Percentiles rank a stretch among this genome's conserved stretches.
These are phyloP conservation scores for Helleia helle DNA, from an alignment of 2,888 invertebrate genomes.

Conservation along the genomic window DNA sequence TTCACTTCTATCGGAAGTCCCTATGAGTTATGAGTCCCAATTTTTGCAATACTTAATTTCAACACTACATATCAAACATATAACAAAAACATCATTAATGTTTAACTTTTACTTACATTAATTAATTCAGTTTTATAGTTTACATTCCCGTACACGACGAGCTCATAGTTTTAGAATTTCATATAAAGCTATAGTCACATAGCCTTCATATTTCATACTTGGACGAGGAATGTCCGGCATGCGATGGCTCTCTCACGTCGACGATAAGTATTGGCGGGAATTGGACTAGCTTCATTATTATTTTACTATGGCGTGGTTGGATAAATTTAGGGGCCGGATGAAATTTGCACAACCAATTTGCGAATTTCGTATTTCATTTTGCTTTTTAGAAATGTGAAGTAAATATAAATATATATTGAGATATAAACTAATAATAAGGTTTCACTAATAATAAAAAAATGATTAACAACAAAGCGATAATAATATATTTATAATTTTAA, in stretches of 20 bases:
- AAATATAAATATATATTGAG: no score
- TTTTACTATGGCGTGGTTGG: slow-evolving; percentile 29
- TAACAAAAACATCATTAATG: slow-evolving; percentile 25
- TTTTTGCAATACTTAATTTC: no score
- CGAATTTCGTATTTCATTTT: no score
- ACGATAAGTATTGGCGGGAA: slow-evolving; percentile 45
- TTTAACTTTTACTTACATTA: slow-evolving; percentile 34
- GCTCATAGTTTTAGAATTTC: slow-evolving; percentile 38
- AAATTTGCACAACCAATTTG: no score
- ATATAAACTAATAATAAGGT: no score
- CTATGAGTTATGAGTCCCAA: no score
- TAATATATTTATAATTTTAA: no score
- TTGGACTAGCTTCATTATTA: slow-evolving; percentile 53
- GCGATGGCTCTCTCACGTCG: slow-evolving; percentile 28
- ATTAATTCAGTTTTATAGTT: slow-evolving; percentile 13
- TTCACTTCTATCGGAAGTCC: no score
- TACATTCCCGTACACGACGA: slow-evolving; percentile 20
- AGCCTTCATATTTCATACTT: slow-evolving; percentile 51
- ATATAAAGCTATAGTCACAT: slow-evolving; percentile 29
- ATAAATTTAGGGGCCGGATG: slow-evolving; percentile 15
- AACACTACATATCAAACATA: no score
- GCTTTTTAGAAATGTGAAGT: no score
- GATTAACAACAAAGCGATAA: no score
- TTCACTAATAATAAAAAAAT: no score
- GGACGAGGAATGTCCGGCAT: slow-evolving; percentile 29